phyloP scores from a whole-genome alignment of 1,140 invertebrate genomes.

The Lordiphosa stackelbergi region DNA sequence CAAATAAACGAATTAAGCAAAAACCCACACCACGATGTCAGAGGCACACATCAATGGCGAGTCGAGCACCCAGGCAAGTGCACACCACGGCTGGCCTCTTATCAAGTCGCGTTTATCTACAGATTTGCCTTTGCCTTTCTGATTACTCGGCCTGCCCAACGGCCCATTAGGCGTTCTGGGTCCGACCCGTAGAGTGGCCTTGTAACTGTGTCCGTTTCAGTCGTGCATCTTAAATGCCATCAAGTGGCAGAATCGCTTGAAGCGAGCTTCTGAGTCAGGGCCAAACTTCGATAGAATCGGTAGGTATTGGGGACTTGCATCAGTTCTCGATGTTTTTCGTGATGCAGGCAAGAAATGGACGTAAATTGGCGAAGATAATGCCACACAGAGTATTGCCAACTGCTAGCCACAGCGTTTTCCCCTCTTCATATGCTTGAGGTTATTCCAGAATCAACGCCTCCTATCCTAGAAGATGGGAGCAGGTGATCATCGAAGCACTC shows the following conservation, averaged over 20 bases:
- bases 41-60: background rate
- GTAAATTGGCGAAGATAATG: no score
- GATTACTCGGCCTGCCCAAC: constrained; percentile 22
- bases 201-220: background rate
- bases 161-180: constrained; percentile 9
- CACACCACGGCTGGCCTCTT: constrained; percentile 28
- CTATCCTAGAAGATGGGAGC: no score
- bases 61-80: constrained; percentile 3
- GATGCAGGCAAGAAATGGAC: no score
- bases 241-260: background rate
- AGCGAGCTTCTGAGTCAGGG: background rate
- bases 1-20: constrained; percentile 14
- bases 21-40: background rate
- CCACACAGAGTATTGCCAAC: no score
- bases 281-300: no score
- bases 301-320: no score
- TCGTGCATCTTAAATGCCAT: background rate
- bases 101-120: constrained; percentile 54
- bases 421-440: no score
- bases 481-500: no score
- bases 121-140: constrained; percentile 23
- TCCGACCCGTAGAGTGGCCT: background rate
- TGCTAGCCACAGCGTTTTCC: no score
- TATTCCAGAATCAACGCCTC: no score
- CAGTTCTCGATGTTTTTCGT: no score